Percentiles rank a stretch among this genome's conserved stretches.
Conservation (phyloP, 2,888 invertebrate genomes). For the Hydraecia micacea region DNA sequence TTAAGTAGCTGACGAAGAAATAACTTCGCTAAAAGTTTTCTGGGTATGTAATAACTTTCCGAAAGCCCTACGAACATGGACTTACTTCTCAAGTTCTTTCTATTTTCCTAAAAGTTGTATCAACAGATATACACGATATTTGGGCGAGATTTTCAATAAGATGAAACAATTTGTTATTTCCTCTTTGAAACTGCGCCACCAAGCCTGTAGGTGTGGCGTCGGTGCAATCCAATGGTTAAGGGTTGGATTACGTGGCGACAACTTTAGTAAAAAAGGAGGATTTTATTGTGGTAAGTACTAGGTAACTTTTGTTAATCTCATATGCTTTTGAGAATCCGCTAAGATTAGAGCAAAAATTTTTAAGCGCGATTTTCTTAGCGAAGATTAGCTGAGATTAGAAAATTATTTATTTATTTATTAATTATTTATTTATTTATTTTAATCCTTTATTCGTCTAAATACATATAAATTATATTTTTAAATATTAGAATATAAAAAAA, state of each 20-base stretch:
- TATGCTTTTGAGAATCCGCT: no score
- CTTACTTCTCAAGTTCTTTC: not conserved
- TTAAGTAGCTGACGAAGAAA: not conserved
- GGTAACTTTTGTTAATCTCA: not conserved
- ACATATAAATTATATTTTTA: no score
- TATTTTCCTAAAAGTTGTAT: conserved; percentile 14
- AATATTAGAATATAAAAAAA: no score
- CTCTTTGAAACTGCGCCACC: conserved; percentile 40
- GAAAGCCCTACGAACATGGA: not conserved
- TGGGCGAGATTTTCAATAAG: conserved; percentile 54
- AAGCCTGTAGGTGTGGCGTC: conserved; percentile 53
- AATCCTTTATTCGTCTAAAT: no score
- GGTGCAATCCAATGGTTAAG: conserved; percentile 48
- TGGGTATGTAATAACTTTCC: not conserved
- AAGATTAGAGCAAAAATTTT: no score
- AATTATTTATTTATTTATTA: no score
- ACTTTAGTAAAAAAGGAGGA: no score
- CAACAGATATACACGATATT: conserved; percentile 33
- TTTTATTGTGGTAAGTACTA: not conserved
- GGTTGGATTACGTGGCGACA: conserved; percentile 46
- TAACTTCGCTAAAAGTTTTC: not conserved
- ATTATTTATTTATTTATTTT: no score
- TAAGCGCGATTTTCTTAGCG: no score
- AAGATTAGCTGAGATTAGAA: no score
- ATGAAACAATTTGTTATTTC: conserved; percentile 62